A percentile compares a stretch with the other conserved stretches of the same genome.
These are phyloP conservation scores for Eupithecia inturbata DNA, from an alignment of 2,888 invertebrate genomes.

Conservation along the genomic window DNA sequence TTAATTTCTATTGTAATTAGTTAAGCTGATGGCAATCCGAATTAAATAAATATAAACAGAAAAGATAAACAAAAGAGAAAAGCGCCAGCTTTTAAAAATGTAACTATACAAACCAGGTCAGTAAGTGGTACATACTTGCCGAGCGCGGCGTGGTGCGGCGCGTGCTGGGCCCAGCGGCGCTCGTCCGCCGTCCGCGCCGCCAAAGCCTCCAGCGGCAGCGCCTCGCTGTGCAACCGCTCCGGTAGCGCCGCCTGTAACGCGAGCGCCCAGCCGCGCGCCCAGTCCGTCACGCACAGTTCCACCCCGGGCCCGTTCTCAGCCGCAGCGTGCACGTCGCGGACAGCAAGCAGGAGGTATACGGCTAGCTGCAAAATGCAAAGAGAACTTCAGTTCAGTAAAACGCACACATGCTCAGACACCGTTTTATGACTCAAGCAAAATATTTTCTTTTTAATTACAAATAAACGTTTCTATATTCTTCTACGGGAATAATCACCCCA, in stretches of 20 bases:
- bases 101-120: too few species aligned
- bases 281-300: constrained; percentile 74
- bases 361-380: constrained; percentile 56
- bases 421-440: too few species aligned
- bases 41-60: too few species aligned
- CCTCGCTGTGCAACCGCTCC: constrained; percentile 53
- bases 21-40: too few species aligned
- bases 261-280: constrained; percentile 77
- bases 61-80: too few species aligned
- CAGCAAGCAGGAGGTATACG: constrained; percentile 69
- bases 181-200: constrained; percentile 57
- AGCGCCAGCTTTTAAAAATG: too few species aligned
- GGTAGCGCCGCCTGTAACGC: constrained; percentile 66
- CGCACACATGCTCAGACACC: too few species aligned
- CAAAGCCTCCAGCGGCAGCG: constrained; percentile 61
- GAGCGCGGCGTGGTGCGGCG: constrained; percentile 15
- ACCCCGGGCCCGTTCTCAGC: constrained; percentile 57
- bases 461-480: too few species aligned
- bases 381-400: too few species aligned
- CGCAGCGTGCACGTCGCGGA: constrained; percentile 64
- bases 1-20: too few species aligned
- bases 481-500: too few species aligned
- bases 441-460: too few species aligned
- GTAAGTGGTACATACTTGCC: constrained; percentile 25
- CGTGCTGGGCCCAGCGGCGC: constrained; percentile 9